phyloP scores from a whole-genome alignment of 2,797 vertebrate species.

The Leptodactylus fallax region DNA sequence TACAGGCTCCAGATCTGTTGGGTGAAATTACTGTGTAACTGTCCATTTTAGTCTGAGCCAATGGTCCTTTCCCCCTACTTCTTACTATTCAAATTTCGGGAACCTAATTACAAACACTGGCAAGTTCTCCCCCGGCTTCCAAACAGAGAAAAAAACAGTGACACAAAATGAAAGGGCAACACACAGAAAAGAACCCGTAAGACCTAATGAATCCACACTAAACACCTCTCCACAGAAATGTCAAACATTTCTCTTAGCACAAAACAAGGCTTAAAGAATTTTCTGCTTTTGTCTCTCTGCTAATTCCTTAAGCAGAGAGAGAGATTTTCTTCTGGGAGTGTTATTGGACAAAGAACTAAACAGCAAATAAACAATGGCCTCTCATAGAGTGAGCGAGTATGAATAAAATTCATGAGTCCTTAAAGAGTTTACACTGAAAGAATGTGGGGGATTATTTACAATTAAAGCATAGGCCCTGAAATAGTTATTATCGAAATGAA shows the following conservation, averaged over 20 bases:
- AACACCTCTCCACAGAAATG: slow-evolving; percentile 91
- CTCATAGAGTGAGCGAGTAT: slow-evolving; percentile 85
- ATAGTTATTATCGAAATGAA: slow-evolving; percentile 79
- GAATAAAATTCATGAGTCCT: slow-evolving; percentile 88
- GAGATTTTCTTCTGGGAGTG: slow-evolving; percentile 85
- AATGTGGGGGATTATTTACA: slow-evolving; percentile 83
- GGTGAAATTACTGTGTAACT: slow-evolving; percentile 82
- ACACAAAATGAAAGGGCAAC: slow-evolving; percentile 85
- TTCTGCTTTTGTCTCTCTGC: slow-evolving; percentile 90
- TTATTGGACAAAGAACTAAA: slow-evolving; percentile 86
- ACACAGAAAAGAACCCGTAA: slow-evolving; percentile 84
- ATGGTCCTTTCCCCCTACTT: slow-evolving; percentile 88
- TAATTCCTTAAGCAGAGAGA: slow-evolving; percentile 95
- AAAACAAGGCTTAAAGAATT: slow-evolving; percentile 93
- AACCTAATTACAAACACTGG: slow-evolving; percentile 97
- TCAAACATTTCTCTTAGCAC: slow-evolving; percentile 93
- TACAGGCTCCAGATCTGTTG: slow-evolving; percentile 84
- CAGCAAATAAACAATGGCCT: slow-evolving; percentile 87
- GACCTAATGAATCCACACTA: slow-evolving; percentile 99
- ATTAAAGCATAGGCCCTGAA: slow-evolving; percentile 78
- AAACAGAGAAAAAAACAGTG: slow-evolving; percentile 82
- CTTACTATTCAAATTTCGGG: slow-evolving; percentile 89
- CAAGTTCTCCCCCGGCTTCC: slow-evolving; percentile 91
- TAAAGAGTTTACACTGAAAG: slow-evolving; percentile 86
- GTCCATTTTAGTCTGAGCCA: slow-evolving; percentile 84